These are phyloP conservation scores for Rhamphomyia laevipes DNA, from an alignment of 2,888 invertebrate species.

Conservation along the genomic window DNA sequence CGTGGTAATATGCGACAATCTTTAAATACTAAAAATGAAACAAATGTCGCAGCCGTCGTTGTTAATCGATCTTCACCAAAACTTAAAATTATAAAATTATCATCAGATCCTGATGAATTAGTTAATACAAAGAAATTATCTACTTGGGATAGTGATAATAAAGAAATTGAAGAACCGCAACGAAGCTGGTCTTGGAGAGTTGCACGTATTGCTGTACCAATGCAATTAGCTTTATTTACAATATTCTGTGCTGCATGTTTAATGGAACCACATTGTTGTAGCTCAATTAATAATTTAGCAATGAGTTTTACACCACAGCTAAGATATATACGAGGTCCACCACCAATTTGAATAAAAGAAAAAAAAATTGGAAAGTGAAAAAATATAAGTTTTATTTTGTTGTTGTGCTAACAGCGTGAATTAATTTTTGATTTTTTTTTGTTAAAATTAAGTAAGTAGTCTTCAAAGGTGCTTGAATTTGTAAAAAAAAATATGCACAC, in stretches of 20 bases:
- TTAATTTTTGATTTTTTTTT: conserved; percentile 13
- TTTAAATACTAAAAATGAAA: neutral
- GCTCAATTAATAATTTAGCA: conserved; percentile 58
- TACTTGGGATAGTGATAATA: conserved; percentile 17
- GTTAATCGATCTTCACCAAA: neutral
- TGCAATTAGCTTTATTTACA: conserved; percentile 57
- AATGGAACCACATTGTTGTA: conserved; percentile 63
- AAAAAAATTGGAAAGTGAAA: conserved; percentile 12
- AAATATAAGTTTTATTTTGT: conserved; percentile 16
- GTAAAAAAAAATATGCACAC: conserved; percentile 7
- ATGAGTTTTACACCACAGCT: conserved; percentile 61
- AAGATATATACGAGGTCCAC: conserved; percentile 62
- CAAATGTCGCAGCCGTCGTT: too few relatives aligned
- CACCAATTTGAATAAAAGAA: conserved; percentile 49
- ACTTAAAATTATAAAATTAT: conserved; percentile 2
- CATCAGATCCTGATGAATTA: conserved; percentile 14
- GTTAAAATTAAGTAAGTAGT: conserved; percentile 8
- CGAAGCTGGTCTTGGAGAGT: conserved; percentile 52
- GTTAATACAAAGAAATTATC: conserved; percentile 15
- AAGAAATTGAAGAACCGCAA: conserved; percentile 17
- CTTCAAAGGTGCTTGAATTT: conserved; percentile 6
- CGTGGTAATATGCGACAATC: neutral
- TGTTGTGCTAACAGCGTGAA: conserved; percentile 17
- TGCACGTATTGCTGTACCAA: conserved; percentile 54
- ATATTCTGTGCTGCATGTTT: conserved; percentile 58